Conservation (phyloP, 2,888 invertebrate species). For the Trachelus stipa region DNA sequence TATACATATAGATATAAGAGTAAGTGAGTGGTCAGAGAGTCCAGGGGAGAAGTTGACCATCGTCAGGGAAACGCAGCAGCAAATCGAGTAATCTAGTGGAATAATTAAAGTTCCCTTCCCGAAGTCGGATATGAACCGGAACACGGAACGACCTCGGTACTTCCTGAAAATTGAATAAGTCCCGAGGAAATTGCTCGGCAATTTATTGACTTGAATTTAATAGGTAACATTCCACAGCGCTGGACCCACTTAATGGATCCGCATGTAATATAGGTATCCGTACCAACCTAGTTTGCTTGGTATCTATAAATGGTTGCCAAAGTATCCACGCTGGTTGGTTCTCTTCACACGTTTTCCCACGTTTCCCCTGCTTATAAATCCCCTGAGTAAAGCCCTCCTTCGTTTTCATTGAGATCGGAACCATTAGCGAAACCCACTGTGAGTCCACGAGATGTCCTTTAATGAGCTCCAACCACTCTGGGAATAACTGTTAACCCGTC, state of each 20-base stretch:
- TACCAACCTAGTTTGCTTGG: neutral
- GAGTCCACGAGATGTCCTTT: neutral
- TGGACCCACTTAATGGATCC: neutral
- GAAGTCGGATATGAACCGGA: neutral
- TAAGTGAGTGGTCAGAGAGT: neutral
- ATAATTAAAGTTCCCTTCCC: neutral
- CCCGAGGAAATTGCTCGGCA: conserved; percentile 57
- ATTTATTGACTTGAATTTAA: conserved; percentile 56
- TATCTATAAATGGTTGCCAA: neutral
- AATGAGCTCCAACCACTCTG: neutral
- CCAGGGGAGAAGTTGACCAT: neutral
- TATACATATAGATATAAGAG: neutral
- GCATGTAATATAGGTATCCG: neutral
- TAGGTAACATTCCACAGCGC: conserved; percentile 20
- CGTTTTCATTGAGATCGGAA: neutral
- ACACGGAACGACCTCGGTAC: neutral
- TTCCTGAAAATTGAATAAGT: conserved; percentile 59
- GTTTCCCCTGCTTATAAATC: neutral
- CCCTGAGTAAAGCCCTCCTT: neutral
- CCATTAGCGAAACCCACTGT: neutral
- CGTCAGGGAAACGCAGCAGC: neutral
- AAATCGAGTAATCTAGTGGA: neutral
- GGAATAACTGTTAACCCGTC: neutral
- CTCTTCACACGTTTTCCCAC: neutral
- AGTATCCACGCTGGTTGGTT: neutral